Percentiles rank a stretch among this genome's conserved stretches.
Conservation (phyloP, 2,888 invertebrate genomes). For the Drosophila anceps region DNA sequence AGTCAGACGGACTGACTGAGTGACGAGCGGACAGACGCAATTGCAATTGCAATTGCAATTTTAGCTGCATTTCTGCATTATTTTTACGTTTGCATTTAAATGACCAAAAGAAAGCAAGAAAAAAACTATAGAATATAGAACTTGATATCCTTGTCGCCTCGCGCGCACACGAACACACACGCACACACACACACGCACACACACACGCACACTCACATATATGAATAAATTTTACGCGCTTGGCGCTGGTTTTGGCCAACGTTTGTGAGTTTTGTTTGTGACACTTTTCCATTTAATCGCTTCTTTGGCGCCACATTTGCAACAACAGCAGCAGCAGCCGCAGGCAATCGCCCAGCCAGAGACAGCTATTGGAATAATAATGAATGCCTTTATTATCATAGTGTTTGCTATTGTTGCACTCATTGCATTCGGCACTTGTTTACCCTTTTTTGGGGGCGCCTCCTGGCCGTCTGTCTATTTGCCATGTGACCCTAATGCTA, state of each 20-base stretch:
- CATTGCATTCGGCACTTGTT: slow-evolving; percentile 56
- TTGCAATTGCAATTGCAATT: slow-evolving; percentile 67
- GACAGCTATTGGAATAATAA: slow-evolving; percentile 75
- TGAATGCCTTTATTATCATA: slow-evolving; percentile 79
- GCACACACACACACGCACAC: neutral
- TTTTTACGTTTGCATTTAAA: slow-evolving; percentile 67
- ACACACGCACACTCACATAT: slow-evolving; percentile 15
- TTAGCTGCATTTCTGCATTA: slow-evolving; percentile 68
- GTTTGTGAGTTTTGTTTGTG: slow-evolving; percentile 68
- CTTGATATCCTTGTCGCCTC: slow-evolving; percentile 33
- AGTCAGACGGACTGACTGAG: slow-evolving; percentile 22
- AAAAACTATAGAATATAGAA: slow-evolving; percentile 22
- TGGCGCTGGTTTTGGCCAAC: slow-evolving; percentile 43
- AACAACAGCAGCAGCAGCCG: slow-evolving; percentile 42
- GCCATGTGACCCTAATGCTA: slow-evolving; percentile 7
- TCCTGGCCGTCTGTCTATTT: slow-evolving; percentile 27
- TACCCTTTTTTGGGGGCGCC: slow-evolving; percentile 57
- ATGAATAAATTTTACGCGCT: slow-evolving; percentile 59
- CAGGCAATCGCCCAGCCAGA: slow-evolving; percentile 39
- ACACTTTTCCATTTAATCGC: slow-evolving; percentile 82
- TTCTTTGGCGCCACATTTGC: slow-evolving; percentile 78
- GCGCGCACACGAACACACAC: too few species aligned
- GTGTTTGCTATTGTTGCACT: slow-evolving; percentile 37
- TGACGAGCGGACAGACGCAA: slow-evolving; percentile 42
- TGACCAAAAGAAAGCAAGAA: slow-evolving; percentile 26